Evolutionary conservation across 2,888 invertebrate species (phyloP), one percentile per base, ranked within the genome.

Genomic region (Philhelius pedissequus): DNA sequence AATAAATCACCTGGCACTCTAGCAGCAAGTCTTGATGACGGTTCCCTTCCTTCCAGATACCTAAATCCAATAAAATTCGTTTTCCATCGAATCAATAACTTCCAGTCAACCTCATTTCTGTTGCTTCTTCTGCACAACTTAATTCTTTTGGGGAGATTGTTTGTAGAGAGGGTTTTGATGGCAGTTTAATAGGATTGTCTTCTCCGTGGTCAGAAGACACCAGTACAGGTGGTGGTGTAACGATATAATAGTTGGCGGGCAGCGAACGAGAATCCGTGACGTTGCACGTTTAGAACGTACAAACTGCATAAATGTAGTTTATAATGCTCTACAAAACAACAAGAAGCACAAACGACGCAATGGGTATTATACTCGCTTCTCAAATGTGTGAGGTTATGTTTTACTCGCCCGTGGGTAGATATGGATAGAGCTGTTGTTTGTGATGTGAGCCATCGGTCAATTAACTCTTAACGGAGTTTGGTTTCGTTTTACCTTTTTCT

Each of bases 391-490:
- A 22, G 66, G 45, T 73, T 22, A 48, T 25, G 18, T 68, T 71
- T 73, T 40, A 8, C 32, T 25, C 1, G 20, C 11, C n/a, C 9
- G n/a, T 30, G 11, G 18, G 25, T 25, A 6, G 22, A 22, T n/a
- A 38, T 45, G n/a, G n/a, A 32, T 3, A 40, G 0, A 40, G 15
- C n/a, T 45, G 27, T 6, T 74, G 40, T 35, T 32, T 62, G 50
- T 13, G 32, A 48, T 58, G 35, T 48, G 32, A 48, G 69, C 52
- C 43, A 60, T 70, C 75, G 83, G 83, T 84, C 83, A 84, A 84
- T 84, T 84, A 75, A 84, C 83, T 84, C 66, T 74, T 84, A 84
- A 48, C 75, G 75, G 79, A 75, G 70, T 84, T 84, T 70, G 70
- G 30, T 64, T 22, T 70, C 30, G 38, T 20, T 69, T 74, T 74